A percentile compares a stretch with the other conserved stretches of the same genome.
phyloP scores from a whole-genome alignment of 2,888 invertebrate genomes.

The Harpalus rubripes region DNA sequence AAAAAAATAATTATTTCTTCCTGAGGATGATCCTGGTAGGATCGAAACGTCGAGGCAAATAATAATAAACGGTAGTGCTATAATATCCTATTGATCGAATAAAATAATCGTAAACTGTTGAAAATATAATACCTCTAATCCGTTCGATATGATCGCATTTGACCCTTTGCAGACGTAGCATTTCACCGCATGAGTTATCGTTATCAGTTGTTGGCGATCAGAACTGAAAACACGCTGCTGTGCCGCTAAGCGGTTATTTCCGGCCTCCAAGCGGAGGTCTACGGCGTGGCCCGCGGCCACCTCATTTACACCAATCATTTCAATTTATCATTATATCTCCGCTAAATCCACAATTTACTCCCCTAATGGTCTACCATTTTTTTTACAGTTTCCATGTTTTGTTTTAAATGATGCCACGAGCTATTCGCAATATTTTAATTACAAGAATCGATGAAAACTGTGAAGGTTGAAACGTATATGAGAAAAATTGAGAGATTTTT shows the following conservation, averaged over 20 bases:
- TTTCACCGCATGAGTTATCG: slow-evolving; percentile 1
- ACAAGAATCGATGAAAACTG: slow-evolving; percentile 11
- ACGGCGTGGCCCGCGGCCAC: background rate
- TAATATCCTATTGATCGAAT: no score
- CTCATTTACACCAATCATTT: slow-evolving; percentile 38
- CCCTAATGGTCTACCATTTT: slow-evolving; percentile 1
- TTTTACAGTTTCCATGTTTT: slow-evolving; percentile 39
- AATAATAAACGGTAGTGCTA: no score
- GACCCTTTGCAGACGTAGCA: background rate
- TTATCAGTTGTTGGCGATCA: slow-evolving; percentile 15
- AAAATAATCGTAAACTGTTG: no score
- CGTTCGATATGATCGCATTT: background rate
- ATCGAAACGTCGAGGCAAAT: no score
- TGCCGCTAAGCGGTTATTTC: slow-evolving; percentile 31
- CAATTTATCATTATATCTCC: slow-evolving; percentile 41
- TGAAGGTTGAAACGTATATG: background rate
- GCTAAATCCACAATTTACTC: slow-evolving; percentile 31
- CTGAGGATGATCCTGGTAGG: no score
- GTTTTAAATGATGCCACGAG: background rate
- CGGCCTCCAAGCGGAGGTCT: background rate
- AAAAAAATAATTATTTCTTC: no score
- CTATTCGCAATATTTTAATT: slow-evolving; percentile 30
- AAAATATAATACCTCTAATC: background rate
- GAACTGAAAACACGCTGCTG: slow-evolving; percentile 5
- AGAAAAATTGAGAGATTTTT: background rate